Conservation (phyloP, 2,888 invertebrate genomes). For the Poecilus cupreus region DNA sequence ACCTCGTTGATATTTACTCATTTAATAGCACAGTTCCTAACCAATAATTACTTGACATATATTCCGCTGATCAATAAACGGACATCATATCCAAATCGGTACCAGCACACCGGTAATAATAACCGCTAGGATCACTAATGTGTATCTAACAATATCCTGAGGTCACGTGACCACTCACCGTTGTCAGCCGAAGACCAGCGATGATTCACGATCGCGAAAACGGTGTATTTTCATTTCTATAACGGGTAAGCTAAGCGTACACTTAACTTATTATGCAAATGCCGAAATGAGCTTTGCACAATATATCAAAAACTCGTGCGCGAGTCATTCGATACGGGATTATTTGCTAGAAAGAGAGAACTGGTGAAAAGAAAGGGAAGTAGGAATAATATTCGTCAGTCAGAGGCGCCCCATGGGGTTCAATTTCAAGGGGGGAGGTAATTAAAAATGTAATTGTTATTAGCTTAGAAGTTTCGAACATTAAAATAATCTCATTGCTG, state of each 20-base stretch:
- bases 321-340: conserved; percentile 40
- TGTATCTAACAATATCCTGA: conserved; percentile 2
- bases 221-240: conserved; percentile 9
- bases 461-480: background rate
- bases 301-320: conserved; percentile 48
- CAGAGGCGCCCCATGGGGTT: background rate
- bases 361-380: background rate
- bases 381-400: background rate
- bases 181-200: background rate
- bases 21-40: background rate
- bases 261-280: conserved; percentile 50
- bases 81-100: conserved; percentile 12
- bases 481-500: background rate
- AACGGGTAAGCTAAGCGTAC: background rate
- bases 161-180: conserved; percentile 14
- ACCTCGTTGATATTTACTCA: conserved; percentile 22
- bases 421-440: background rate
- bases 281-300: conserved; percentile 45
- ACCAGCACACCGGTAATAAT: background rate
- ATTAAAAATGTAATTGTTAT: conserved; percentile 7
- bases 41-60: conserved; percentile 42
- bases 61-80: conserved; percentile 15
- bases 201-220: conserved; percentile 7
- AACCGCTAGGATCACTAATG: conserved; percentile 2
- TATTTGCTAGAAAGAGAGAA: conserved; percentile 36